Evolutionary conservation across 2,888 invertebrate genomes (phyloP).

Genomic region (Escarpia spicata): DNA sequence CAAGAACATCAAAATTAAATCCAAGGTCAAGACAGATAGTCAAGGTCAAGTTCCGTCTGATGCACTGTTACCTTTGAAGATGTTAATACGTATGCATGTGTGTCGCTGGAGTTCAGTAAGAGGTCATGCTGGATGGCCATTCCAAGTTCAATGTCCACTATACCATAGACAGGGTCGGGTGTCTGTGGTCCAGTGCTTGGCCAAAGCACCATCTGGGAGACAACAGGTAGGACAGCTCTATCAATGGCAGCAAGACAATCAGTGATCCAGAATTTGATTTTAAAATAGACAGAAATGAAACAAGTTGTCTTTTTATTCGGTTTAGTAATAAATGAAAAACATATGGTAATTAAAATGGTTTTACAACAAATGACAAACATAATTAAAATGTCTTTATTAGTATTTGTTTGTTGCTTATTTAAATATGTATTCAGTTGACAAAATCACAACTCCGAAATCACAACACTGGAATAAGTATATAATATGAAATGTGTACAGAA

Average conservation of each 20-base stretch:
- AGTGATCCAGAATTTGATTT: neutral
- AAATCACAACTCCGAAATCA: too few relatives aligned
- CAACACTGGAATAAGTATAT: too few relatives aligned
- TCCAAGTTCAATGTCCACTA: neutral
- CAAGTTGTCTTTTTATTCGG: neutral
- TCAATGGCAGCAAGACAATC: neutral
- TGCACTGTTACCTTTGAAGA: neutral
- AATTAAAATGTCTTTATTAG: too few relatives aligned
- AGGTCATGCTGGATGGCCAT: neutral
- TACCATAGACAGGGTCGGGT: neutral
- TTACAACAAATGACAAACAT: too few relatives aligned
- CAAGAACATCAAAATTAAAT: too few relatives aligned
- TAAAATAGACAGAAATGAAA: neutral
- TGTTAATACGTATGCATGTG: neutral
- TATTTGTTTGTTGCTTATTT: too few relatives aligned
- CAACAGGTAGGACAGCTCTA: neutral
- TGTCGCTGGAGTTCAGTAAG: neutral
- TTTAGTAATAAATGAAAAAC: neutral
- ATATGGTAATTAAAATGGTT: neutral
- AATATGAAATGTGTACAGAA: too few relatives aligned
- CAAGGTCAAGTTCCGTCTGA: neutral
- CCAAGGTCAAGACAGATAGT: neutral
- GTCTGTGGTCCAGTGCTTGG: neutral
- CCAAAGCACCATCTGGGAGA: neutral
- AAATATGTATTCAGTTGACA: too few relatives aligned